Conservation (phyloP, 2,797 vertebrate species). For the Discoglossus pictus region DNA sequence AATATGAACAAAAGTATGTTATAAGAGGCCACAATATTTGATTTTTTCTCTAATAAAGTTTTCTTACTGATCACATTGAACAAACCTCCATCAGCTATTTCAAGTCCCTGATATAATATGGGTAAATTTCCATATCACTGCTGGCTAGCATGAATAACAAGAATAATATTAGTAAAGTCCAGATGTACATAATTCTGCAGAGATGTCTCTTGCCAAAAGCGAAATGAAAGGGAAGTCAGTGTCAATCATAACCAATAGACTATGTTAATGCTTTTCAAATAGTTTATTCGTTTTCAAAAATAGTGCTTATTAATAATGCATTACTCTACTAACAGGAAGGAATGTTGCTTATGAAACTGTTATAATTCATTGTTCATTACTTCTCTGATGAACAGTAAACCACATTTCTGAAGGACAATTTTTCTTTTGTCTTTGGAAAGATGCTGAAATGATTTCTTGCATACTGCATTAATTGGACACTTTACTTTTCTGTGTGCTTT, state of each 20-base stretch:
- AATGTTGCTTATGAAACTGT: constrained; percentile 67
- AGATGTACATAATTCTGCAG: constrained; percentile 75
- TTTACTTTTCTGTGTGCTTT: constrained; percentile 52
- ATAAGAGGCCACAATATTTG: constrained; percentile 12
- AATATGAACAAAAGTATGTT: constrained; percentile 16
- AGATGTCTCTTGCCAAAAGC: constrained; percentile 72
- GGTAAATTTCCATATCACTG: constrained; percentile 74
- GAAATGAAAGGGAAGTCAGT: constrained; percentile 75
- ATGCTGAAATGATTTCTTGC: constrained; percentile 64
- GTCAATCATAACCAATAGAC: constrained; percentile 79
- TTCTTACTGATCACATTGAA: constrained; percentile 32
- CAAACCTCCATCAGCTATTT: constrained; percentile 41
- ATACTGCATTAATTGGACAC: constrained; percentile 66
- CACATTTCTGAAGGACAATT: constrained; percentile 66
- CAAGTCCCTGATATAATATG: constrained; percentile 49
- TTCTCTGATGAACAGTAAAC: constrained; percentile 61
- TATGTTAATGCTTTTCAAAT: constrained; percentile 81
- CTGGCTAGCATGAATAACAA: constrained; percentile 70
- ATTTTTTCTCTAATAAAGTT: constrained; percentile 36
- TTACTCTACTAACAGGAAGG: constrained; percentile 65
- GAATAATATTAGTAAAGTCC: constrained; percentile 76
- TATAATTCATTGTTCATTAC: constrained; percentile 68
- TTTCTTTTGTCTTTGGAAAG: constrained; percentile 69
- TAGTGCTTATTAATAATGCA: constrained; percentile 82
- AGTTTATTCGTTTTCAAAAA: constrained; percentile 75